Conservation (phyloP, 2,113 vertebrate species). For the Piprites chloris region DNA sequence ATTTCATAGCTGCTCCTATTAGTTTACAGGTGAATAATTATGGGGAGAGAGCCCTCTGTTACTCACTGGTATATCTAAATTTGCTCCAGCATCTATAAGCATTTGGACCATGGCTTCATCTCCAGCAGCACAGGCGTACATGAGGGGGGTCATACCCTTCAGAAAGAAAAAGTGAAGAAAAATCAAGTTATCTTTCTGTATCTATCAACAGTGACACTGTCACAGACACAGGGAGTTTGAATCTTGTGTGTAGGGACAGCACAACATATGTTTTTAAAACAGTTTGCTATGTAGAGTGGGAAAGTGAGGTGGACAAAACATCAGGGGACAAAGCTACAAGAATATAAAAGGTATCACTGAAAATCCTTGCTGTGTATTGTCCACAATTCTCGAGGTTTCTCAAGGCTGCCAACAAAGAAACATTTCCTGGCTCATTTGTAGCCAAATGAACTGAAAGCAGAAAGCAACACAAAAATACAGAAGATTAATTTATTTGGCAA, state of each 20-base stretch:
- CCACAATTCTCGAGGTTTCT: background rate
- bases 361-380: background rate
- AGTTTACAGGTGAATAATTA: background rate
- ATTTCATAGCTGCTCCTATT: background rate
- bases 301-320: background rate
- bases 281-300: background rate
- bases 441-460: constrained; percentile 2
- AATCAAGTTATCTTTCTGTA: background rate
- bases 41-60: background rate
- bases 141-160: constrained; percentile 95
- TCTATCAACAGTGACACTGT: background rate
- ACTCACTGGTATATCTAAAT: constrained; percentile 82
- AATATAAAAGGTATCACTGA: background rate
- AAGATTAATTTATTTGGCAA: constrained; percentile 20
- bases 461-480: background rate
- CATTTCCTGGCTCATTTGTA: background rate
- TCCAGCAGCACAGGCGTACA: constrained; percentile 95
- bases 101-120: constrained; percentile 98
- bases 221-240: accelerated
- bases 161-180: background rate
- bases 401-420: background rate
- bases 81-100: constrained; percentile 94
- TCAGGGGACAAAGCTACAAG: background rate
- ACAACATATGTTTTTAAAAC: accelerated
- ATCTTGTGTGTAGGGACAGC: background rate